Evolutionary conservation across 2,888 invertebrate genomes (phyloP).

Genomic region (Ectropis crepuscularia): DNA sequence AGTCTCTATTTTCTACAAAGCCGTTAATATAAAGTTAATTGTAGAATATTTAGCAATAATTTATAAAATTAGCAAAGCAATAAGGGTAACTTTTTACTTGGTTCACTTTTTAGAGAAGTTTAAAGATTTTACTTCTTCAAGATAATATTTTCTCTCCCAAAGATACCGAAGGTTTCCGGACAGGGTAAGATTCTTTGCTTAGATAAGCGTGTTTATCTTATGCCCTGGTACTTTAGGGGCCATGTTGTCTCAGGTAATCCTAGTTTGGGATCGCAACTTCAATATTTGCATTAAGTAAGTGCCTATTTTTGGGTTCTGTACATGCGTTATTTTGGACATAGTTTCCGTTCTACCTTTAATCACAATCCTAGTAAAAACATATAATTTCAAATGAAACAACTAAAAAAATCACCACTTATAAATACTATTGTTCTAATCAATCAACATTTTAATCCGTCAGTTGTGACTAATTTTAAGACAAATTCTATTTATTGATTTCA

Average conservation of each 20-base stretch:
- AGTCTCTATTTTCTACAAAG: no score
- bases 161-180: conserved; percentile 29
- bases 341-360: no score
- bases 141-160: conserved; percentile 19
- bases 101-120: not conserved
- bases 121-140: conserved; percentile 2
- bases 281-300: conserved; percentile 20
- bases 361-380: no score
- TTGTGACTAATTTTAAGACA: no score
- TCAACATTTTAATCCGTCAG: no score
- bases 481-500: no score
- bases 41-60: no score
- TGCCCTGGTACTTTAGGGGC: conserved; percentile 38
- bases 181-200: conserved; percentile 38
- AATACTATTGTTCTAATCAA: not conserved
- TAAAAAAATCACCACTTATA: no score
- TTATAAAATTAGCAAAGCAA: no score
- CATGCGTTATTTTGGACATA: conserved; percentile 11
- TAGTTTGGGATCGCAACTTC: conserved; percentile 39
- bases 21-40: no score
- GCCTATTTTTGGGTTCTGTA: conserved; percentile 11
- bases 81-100: no score
- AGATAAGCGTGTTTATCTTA: conserved; percentile 52
- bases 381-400: no score
- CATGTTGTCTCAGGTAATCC: conserved; percentile 48